Evolutionary conservation across 2,888 invertebrate genomes (phyloP), one percentile per base, ranked within the genome.

Genomic region (Hipparchia sbordonii): DNA sequence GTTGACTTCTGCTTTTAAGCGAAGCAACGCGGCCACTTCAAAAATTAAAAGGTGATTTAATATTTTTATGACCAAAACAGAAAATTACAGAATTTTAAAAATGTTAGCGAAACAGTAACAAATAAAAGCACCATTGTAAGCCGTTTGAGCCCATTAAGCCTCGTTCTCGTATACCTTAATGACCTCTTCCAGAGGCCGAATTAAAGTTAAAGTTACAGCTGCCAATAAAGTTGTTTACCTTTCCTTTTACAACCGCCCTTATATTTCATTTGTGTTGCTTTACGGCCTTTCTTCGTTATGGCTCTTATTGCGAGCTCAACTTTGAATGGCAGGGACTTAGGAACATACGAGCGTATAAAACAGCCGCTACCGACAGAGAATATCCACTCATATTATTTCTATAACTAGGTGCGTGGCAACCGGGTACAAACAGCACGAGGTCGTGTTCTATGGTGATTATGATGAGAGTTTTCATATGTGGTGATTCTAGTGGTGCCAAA

Each of bases 141-240:
- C 59, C 12, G 23, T 48, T 46, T 46, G 13, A 63, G 48, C 10
- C 52, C 46, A 48, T 71, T 51, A 6, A 57, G 59, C 39, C 59
- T 39, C 39, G 10, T 12, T 6, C 59, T 72, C 57, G 39, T 46
- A 63, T 46, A 68, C 39, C 60, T 60, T 73, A 73, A 73, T 57
- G 67, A 62, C 56, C 66, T 67, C 61, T 33, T 62, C 48, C 52
- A 73, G 60, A 48, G 65, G 60, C 59, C 54, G 61, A 81, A 82
- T 79, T 80, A 69, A 68, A 78, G 78, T 81, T 78, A 82, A 60
- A 78, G 78, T 81, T 78, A 83, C 77, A 77, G 78, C 77, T 60
- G 71, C 76, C 82, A 80, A 82, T 84, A 83, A 84, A 82, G 75
- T 80, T 83, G 82, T 84, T 82, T 82, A 80, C 82, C 79, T 81